Conservation (phyloP, 2,888 invertebrate species). For the Muscina levida region DNA sequence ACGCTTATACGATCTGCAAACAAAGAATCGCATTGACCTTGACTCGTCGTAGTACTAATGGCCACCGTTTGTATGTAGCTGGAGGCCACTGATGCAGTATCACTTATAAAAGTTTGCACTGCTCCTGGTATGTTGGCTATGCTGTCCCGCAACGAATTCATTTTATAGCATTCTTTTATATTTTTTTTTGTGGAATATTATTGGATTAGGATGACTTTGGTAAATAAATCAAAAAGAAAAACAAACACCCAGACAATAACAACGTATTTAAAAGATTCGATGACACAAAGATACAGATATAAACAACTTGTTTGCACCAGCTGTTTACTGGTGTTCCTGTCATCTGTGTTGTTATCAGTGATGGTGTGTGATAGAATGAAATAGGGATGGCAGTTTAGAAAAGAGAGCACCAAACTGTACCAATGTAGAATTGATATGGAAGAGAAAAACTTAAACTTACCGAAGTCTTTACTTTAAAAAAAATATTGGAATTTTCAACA, state of each 20-base stretch:
- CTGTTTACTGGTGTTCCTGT: too few species aligned
- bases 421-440: too few species aligned
- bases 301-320: not conserved
- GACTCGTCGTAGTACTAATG: too few species aligned
- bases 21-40: slow-evolving; percentile 57
- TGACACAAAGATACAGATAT: slow-evolving; percentile 8
- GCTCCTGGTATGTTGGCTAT: slow-evolving; percentile 72
- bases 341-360: too few species aligned
- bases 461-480: too few species aligned
- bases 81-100: slow-evolving; percentile 72
- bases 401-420: too few species aligned
- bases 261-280: too few species aligned
- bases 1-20: slow-evolving; percentile 39
- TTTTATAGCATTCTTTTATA: slow-evolving; percentile 73
- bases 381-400: too few species aligned
- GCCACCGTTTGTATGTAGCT: slow-evolving; percentile 58
- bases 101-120: slow-evolving; percentile 74
- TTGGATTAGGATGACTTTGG: slow-evolving; percentile 79
- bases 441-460: too few species aligned
- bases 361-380: too few species aligned
- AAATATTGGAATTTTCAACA: too few species aligned
- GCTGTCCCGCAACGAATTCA: slow-evolving; percentile 78
- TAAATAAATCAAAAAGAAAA: slow-evolving; percentile 94
- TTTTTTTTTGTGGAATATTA: slow-evolving; percentile 74
- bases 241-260: too few species aligned